A percentile compares a stretch with the other conserved stretches of the same genome.
Conservation (phyloP, 1,140 invertebrate species). For the Thaumetopoea pityocampa region DNA sequence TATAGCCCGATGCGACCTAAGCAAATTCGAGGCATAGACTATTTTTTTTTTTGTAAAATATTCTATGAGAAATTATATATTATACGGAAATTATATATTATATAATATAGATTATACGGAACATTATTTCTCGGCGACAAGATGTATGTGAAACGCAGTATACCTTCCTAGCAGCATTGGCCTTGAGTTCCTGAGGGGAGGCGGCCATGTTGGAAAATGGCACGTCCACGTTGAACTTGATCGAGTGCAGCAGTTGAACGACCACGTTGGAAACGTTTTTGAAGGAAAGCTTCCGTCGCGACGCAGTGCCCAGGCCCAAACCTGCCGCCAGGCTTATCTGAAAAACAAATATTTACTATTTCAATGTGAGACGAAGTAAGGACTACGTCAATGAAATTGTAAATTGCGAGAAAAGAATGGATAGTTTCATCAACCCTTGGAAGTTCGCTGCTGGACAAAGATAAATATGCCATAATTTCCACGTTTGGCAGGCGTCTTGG, state of each 20-base stretch:
- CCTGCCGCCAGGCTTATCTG: conserved; percentile 78
- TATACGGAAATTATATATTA: no score
- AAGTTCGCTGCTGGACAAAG: no score
- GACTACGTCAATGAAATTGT: no score
- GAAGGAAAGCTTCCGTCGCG: conserved; percentile 89
- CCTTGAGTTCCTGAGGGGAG: conserved; percentile 78
- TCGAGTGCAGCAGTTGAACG: conserved; percentile 91
- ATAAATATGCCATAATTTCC: no score
- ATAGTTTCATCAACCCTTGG: no score
- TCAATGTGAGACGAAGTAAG: no score
- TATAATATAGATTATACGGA: conserved; percentile 3
- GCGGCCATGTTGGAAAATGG: conserved; percentile 94
- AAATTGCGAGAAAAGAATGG: no score
- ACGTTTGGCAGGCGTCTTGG: no score
- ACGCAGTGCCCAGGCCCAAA: conserved; percentile 78
- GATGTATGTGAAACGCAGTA: conserved; percentile 18
- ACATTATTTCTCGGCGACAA: conserved; percentile 5
- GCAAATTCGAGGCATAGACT: no score
- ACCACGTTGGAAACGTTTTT: conserved; percentile 95
- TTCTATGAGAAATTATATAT: no score
- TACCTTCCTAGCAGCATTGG: conserved; percentile 80
- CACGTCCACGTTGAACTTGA: conserved; percentile 94
- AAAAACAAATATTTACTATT: conserved; percentile 24
- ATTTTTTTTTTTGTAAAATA: no score
- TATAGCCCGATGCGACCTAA: no score